Base-by-base conservation (phyloP, 2,113 vertebrate species). In the Rousettus leschenaultii region DNA sequence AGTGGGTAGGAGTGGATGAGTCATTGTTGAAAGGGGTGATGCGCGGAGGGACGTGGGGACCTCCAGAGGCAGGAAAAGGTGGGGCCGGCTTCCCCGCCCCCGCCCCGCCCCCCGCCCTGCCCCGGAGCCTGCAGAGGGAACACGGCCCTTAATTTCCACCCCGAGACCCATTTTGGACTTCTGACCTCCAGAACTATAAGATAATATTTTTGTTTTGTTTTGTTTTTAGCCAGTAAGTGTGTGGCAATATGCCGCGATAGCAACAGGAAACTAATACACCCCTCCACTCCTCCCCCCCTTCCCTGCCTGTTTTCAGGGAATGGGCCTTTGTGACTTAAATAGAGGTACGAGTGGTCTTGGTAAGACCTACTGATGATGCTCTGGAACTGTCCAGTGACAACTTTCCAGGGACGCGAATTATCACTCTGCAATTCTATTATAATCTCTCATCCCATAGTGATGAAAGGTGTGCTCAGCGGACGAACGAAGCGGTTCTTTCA, bases 1-100 rank as follows among this genome's bases (percentile, higher is more conserved):
- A 7, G 3, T 10, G 30, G 10, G 7, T 1, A 2, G 1, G 53
- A 40, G 15, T 1, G 7, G 30, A 51, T 12, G 26, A 63, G n/a
- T 8, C 16, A 63, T 6, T 1, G 14, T 38, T 26, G 9, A 28
- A 13, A 33, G 22, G 30, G 43, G 5, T 15, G 8, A 1, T 11
- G 15, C 30, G 30, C 10, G 11, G 19, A 26, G n/a, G 30, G 26
- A 85, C 2, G 2, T 0, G 0, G 24, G 24, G 48, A 12, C 51
- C 28, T 59, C 57, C 14, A 7, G 12, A n/a, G 12, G 30, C 66
- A 12, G 2, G 14, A 28, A 51, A 55, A 3, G 9, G 40, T 0
- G 30, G 30, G 43, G 40, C 1, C 9, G 12, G 2, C 12, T 26
- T 45, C 7, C 45, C 45, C 45, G 2, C 2, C 2, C 11, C 45